Conservation (phyloP, 2,113 vertebrate genomes). For the Spheniscus mendiculus region DNA sequence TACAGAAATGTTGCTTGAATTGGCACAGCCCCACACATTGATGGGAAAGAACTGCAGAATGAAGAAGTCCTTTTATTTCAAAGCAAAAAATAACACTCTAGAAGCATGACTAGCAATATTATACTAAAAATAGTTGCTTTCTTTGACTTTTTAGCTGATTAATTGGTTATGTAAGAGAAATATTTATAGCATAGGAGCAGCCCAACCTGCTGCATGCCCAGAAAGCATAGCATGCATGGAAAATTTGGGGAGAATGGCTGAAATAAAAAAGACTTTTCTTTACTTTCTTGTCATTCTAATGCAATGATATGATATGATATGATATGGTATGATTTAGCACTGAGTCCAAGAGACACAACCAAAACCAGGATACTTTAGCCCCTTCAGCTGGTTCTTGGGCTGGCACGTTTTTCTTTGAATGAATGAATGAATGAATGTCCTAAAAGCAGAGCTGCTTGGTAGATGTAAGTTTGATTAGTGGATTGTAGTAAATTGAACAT, state of each 20-base stretch:
- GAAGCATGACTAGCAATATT: conserved; percentile 57
- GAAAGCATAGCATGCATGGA: conserved; percentile 15
- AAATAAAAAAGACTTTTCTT: neutral
- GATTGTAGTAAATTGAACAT: neutral
- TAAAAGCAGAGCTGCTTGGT: neutral
- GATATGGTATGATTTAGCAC: neutral
- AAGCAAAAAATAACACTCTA: conserved; percentile 42
- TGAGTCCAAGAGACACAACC: neutral
- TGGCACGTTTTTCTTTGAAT: neutral
- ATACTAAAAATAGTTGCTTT: conserved; percentile 54
- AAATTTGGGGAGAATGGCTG: neutral
- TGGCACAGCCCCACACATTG: conserved; percentile 50
- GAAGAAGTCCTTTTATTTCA: conserved; percentile 42
- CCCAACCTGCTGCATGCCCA: neutral
- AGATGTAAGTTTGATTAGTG: neutral
- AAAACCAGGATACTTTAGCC: neutral
- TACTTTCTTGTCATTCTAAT: neutral
- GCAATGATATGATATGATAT: neutral
- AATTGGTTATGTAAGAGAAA: conserved; percentile 60
- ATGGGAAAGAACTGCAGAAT: conserved; percentile 50
- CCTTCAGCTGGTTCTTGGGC: neutral
- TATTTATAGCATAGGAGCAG: conserved; percentile 43
- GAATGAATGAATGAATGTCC: neutral
- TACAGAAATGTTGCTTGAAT: conserved; percentile 45
- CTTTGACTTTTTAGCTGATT: conserved; percentile 61